phyloP scores from a whole-genome alignment of 1,140 invertebrate genomes.

The Agrypnia vestita region DNA sequence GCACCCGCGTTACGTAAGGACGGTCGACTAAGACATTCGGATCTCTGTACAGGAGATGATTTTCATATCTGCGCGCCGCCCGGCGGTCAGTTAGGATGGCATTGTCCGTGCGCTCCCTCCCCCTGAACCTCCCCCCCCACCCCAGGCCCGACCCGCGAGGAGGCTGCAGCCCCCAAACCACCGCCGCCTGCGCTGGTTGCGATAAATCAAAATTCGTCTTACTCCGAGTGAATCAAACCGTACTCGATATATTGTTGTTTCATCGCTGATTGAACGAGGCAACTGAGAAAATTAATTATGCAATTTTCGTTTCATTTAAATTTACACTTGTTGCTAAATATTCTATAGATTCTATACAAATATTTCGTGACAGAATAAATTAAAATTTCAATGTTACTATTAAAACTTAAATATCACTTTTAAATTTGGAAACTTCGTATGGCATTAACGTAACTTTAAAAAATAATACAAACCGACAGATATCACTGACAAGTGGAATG shows the following conservation, averaged over 20 bases:
- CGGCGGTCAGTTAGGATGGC: constrained; percentile 61
- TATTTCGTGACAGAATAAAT: too few species aligned
- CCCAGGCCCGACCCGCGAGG: not conserved
- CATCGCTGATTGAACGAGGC: constrained; percentile 5
- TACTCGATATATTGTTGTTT: constrained; percentile 9
- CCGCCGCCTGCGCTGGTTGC: not conserved
- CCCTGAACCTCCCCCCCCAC: not conserved
- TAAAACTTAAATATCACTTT: too few species aligned
- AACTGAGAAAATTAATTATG: too few species aligned
- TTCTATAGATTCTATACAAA: too few species aligned
- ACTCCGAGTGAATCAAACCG: constrained; percentile 38
- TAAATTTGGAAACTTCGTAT: too few species aligned
- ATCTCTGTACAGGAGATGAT: constrained; percentile 61
- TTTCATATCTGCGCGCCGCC: constrained; percentile 61
- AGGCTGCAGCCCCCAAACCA: not conserved
- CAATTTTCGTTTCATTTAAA: too few species aligned
- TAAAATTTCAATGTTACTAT: too few species aligned
- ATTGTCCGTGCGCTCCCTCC: constrained; percentile 51
- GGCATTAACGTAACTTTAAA: too few species aligned
- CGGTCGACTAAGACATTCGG: constrained; percentile 59
- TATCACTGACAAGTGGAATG: too few species aligned
- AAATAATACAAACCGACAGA: too few species aligned
- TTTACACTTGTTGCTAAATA: too few species aligned
- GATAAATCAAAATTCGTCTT: constrained; percentile 35
- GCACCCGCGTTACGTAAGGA: constrained; percentile 56